Evolutionary conservation across 2,113 vertebrate genomes (phyloP).

Genomic region (Martes martes): DNA sequence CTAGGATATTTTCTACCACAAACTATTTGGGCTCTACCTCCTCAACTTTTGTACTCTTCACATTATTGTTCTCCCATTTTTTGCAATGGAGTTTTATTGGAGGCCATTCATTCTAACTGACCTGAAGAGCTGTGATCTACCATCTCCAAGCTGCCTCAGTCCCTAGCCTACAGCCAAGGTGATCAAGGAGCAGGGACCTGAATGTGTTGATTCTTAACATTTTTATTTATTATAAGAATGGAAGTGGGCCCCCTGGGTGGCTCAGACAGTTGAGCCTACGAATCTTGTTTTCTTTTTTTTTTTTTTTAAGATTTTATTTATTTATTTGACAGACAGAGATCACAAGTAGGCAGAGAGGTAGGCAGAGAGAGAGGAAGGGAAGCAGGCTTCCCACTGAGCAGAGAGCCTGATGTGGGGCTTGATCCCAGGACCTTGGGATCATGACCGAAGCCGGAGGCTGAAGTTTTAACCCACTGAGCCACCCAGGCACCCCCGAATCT

Average conservation of each 20-base stretch:
- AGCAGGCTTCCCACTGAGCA: too few species aligned
- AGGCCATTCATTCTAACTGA: neutral
- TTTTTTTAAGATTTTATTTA: too few species aligned
- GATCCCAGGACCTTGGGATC: too few species aligned
- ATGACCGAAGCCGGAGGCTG: too few species aligned
- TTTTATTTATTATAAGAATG: neutral
- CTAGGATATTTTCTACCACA: neutral
- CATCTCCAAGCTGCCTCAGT: neutral
- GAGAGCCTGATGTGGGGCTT: too few species aligned
- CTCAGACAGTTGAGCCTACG: neutral
- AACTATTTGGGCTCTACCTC: neutral
- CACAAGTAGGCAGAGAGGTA: too few species aligned
- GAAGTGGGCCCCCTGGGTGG: neutral
- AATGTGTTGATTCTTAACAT: neutral
- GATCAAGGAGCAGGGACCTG: neutral
- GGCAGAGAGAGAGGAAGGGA: too few species aligned
- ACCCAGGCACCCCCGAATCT: neutral
- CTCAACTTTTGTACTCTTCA: neutral
- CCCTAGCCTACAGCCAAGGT: neutral
- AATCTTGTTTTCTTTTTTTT: neutral
- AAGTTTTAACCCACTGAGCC: too few species aligned
- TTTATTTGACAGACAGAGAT: too few species aligned
- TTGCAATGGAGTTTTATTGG: neutral
- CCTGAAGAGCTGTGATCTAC: neutral
- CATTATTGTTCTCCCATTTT: neutral